Percentiles rank a stretch among this genome's conserved stretches.
Evolutionary conservation across 2,888 invertebrate genomes (phyloP).

Genomic region (Caenorhabditis plicata): DNA sequence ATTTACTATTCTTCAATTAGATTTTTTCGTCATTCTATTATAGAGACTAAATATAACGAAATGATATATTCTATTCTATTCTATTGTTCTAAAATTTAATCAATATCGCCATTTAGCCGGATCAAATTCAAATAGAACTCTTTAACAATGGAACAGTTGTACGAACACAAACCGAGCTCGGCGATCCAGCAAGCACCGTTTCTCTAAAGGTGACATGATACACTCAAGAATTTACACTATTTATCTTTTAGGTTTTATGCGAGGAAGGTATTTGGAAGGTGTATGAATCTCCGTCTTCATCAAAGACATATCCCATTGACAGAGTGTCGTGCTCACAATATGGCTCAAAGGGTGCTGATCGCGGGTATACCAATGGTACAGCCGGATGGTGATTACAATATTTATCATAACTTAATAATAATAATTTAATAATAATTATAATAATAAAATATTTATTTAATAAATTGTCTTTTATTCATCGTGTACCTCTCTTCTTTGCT

Average conservation of each 20-base stretch:
- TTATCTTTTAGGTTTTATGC: slow-evolving; percentile 10
- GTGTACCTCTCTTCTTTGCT: slow-evolving; percentile 55
- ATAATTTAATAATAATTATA: background rate
- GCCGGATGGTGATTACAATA: no score
- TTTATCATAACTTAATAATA: background rate
- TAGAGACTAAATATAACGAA: no score
- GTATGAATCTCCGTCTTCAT: background rate
- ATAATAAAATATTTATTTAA: background rate
- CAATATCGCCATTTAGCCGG: slow-evolving; percentile 12
- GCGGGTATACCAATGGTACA: no score
- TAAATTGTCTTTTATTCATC: slow-evolving; percentile 6
- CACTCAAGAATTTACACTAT: background rate
- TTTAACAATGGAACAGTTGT: slow-evolving; percentile 17
- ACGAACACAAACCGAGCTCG: slow-evolving; percentile 1
- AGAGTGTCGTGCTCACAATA: slow-evolving; percentile 27
- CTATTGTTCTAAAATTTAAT: background rate
- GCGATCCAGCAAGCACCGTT: slow-evolving; percentile 3
- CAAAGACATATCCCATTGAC: slow-evolving; percentile 2
- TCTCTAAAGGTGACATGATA: background rate
- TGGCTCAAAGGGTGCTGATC: slow-evolving; percentile 25
- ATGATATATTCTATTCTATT: background rate
- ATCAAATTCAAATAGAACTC: slow-evolving; percentile 16
- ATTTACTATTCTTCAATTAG: no score
- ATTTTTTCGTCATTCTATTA: no score
- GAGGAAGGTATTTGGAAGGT: slow-evolving; percentile 20